phyloP scores from a whole-genome alignment of 2,888 invertebrate genomes.

The Thysanoteuthis rhombus region DNA sequence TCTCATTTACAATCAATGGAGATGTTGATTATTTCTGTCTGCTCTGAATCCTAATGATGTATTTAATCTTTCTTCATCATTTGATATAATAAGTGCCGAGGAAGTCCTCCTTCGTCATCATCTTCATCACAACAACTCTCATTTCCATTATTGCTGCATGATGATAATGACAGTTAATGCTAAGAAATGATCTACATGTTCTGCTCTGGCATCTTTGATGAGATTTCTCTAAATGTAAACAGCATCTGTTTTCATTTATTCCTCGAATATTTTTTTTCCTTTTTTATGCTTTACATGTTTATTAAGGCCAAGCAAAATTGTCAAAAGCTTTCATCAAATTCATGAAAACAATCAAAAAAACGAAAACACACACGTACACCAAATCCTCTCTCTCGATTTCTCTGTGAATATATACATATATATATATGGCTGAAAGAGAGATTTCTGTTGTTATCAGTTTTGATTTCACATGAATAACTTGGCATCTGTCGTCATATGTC shows the following conservation, averaged over 20 bases:
- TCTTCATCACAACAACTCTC: not conserved
- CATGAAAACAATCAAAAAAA: too few relatives aligned
- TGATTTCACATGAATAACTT: not conserved
- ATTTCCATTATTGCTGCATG: not conserved
- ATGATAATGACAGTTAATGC: not conserved
- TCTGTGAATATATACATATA: too few relatives aligned
- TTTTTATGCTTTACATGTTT: not conserved
- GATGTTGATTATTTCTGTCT: constrained; percentile 12
- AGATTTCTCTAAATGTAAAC: not conserved
- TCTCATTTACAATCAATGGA: not conserved
- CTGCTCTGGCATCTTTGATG: not conserved
- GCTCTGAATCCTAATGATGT: not conserved
- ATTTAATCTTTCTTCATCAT: not conserved
- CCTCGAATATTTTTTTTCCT: not conserved
- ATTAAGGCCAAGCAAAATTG: too few relatives aligned
- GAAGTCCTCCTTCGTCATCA: not conserved
- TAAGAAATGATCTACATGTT: not conserved
- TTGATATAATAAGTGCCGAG: not conserved
- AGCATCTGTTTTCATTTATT: constrained; percentile 12
- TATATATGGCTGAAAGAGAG: not conserved
- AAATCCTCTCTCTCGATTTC: too few relatives aligned
- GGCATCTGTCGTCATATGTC: not conserved
- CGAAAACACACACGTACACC: too few relatives aligned
- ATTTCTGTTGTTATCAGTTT: constrained; percentile 12
- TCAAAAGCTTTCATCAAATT: too few relatives aligned